Base-by-base conservation (phyloP, 2,113 vertebrate species). In the Nothocercus julius region DNA sequence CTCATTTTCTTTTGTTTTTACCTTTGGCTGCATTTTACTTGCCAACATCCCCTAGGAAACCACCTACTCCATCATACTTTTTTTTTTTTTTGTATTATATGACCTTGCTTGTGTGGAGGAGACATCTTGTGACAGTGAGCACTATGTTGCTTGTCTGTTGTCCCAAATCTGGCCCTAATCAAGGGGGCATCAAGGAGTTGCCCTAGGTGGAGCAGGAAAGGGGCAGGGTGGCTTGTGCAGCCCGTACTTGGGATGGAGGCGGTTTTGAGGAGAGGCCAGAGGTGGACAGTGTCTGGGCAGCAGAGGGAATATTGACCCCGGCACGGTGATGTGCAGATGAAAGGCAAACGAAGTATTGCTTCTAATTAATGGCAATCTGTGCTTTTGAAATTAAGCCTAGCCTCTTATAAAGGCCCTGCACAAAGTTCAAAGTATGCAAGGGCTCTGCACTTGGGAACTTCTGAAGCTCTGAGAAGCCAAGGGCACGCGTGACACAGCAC, bases 401-500 rank as follows among this genome's bases (percentile, higher is more conserved):
- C 15, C 13, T 6, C n/a, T 49, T 74, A 0, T 1, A 3, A 51
- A 49, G 34, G 44, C 85, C 63, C 1, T 4, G 10, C 22, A 53
- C 15, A 28, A 25, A 53, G 49, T 28, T 53, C 34, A 72, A 49
- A 34, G 24, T 53, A 38, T 38, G 68, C 15, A 53, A 72, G 68
- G 47, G 18, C 16, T 25, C 34, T 28, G 17, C 22, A 13, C 16
- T 34, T 34, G 34, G n/a, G 47, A 24, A 9, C 32, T 24, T 69
- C 44, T 69, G 25, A 47, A 34, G 44, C 40, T n/a, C 38, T 63
- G 14, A 63, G 0, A 62, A 0, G 1, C 20, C 6, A 3, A 40
- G n/a, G 59, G 45, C 24, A 14, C 1, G 7, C 0, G 0, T 47
- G 81, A 62, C 75, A 32, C 1, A 8, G 1, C 32, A 0, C 12